These are phyloP conservation scores for Parasteatoda tepidariorum DNA, from an alignment of 1,140 invertebrate genomes.

Conservation along the genomic window DNA sequence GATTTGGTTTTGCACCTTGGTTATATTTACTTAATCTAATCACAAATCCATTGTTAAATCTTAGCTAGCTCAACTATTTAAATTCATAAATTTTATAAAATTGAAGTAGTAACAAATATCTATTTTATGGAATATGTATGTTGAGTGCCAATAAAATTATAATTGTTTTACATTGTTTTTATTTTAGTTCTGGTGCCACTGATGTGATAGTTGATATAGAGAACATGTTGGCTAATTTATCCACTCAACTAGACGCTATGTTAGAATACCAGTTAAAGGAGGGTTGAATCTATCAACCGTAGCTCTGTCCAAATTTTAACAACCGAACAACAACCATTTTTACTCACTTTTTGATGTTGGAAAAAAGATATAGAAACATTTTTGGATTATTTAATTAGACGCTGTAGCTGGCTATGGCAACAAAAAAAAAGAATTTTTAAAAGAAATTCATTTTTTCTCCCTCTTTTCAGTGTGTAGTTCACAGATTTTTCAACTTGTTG, in stretches of 20 bases:
- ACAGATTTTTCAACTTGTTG: slow-evolving; percentile 33
- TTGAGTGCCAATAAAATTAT: too few species aligned
- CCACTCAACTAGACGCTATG: slow-evolving; percentile 94
- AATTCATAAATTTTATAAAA: too few species aligned
- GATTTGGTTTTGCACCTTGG: too few species aligned
- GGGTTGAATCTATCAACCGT: slow-evolving; percentile 9
- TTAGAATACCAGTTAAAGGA: slow-evolving; percentile 80
- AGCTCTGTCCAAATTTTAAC: slow-evolving; percentile 21
- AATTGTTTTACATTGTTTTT: background rate
- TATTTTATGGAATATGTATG: too few species aligned
- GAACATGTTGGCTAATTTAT: slow-evolving; percentile 94
- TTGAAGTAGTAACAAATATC: too few species aligned
- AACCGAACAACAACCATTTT: slow-evolving; percentile 51
- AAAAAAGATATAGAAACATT: slow-evolving; percentile 7
- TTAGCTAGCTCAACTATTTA: too few species aligned
- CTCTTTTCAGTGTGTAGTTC: slow-evolving; percentile 37
- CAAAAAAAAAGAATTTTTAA: background rate
- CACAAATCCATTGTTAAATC: too few species aligned
- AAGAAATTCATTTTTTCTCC: background rate
- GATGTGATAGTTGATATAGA: slow-evolving; percentile 97
- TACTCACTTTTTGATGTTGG: slow-evolving; percentile 15
- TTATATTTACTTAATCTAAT: too few species aligned
- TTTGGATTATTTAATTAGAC: slow-evolving; percentile 33
- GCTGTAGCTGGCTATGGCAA: slow-evolving; percentile 59
- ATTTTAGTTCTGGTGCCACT: slow-evolving; percentile 71